phyloP scores from a whole-genome alignment of 2,113 vertebrate species.

The Pyxicephalus adspersus region DNA sequence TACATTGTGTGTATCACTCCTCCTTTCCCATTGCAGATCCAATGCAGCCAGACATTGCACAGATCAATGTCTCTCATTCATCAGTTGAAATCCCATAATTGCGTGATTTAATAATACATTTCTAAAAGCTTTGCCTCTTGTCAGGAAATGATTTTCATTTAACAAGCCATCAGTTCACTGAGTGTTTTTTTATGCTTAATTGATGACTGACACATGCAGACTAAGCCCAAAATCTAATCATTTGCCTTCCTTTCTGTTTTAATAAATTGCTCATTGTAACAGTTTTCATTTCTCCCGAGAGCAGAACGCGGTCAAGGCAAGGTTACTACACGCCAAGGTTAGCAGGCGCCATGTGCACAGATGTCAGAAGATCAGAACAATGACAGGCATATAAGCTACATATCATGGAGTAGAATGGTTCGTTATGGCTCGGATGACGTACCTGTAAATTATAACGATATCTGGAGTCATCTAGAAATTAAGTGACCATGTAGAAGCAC shows the following conservation, averaged over 20 bases:
- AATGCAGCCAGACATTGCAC: constrained; percentile 8
- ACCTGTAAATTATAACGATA: no score
- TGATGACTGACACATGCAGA: constrained; percentile 35
- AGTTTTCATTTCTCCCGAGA: constrained; percentile 15
- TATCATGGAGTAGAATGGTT: no score
- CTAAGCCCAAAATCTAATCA: constrained; percentile 35
- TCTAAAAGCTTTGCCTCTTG: constrained; percentile 47
- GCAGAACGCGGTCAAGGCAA: constrained; percentile 17
- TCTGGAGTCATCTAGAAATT: no score
- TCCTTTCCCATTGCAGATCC: constrained; percentile 13
- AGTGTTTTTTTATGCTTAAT: constrained; percentile 49
- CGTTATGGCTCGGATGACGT: no score
- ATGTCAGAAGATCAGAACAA: neutral
- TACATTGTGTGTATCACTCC: constrained; percentile 1
- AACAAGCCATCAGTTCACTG: constrained; percentile 40
- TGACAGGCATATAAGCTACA: neutral
- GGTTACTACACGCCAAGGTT: constrained; percentile 4
- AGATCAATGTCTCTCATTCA: constrained; percentile 48
- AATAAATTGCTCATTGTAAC: constrained; percentile 41
- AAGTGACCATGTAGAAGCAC: no score
- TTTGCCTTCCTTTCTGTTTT: constrained; percentile 39
- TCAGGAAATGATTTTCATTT: constrained; percentile 55
- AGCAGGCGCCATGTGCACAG: neutral
- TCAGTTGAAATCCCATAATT: constrained; percentile 42
- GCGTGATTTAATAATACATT: constrained; percentile 47